Evolutionary conservation across 2,888 invertebrate species (phyloP), one percentile per base, ranked within the genome.

Genomic region (Diplolepis rosae): DNA sequence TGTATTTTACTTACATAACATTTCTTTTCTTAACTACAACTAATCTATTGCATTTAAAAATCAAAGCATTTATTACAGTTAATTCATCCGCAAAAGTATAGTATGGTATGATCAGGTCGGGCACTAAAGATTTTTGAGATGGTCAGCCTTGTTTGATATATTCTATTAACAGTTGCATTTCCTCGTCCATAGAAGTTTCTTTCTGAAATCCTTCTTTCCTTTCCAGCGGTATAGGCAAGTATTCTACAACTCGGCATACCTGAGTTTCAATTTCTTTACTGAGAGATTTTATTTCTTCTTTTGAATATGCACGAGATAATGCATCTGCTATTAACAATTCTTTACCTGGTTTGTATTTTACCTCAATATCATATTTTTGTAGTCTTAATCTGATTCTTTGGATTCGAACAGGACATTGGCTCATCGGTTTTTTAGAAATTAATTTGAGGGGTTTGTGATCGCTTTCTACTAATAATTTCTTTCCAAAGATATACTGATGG

Each of bases 281-380:
- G 30, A 70, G 22, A 9, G 56, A 28, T 35, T 51, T 42, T 13
- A 45, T 66, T 32, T 56, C 66, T 48, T 66, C 39, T 27, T 45
- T 28, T 66, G 50, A 35, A n/a, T 67, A 74, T 11, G 80, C 71
- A 35, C 84, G 74, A 3, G 84, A 84, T 27, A 87, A 71, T 32
- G 84, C 79, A 70, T 86, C 84, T 4, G 84, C 81, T 27, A 85
- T 70, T 27, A 52, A 75, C 45, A 84, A 66, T 27, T 76, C 73
- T 74, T 80, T 84, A n/a, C 83, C 84, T 0, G 83, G 83, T 32
- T 76, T 79, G 39, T 76, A 79, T 39, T 70, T 70, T 1, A 79
- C 68, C 18, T 48, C 52, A n/a, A 77, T 68, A 11, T 78, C 70
- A 61, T 75, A 78, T 30, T 61, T 69, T 68, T 78, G 73, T 18